Percentiles rank a stretch among this genome's conserved stretches.
Evolutionary conservation across 2,888 invertebrate species (phyloP).

Genomic region (Himalopsyche japonica): DNA sequence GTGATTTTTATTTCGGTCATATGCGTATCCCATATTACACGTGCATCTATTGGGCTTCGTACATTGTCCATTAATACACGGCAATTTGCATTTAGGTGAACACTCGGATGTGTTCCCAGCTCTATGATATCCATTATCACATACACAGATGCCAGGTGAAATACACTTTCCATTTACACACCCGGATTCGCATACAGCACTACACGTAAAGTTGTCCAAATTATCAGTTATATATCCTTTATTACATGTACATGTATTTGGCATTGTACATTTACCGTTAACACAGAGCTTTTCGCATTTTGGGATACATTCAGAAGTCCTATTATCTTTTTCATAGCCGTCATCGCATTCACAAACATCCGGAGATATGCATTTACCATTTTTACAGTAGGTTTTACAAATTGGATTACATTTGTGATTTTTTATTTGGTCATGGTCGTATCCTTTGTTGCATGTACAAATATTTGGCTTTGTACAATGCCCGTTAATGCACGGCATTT

Average conservation of each 20-base stretch:
- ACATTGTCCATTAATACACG: conserved; percentile 47
- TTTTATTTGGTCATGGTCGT: conserved; percentile 9
- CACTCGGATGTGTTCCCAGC: conserved; percentile 6
- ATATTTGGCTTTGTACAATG: conserved; percentile 39
- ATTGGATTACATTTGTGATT: conserved; percentile 28
- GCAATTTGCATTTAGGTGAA: conserved; percentile 41
- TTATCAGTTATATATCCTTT: conserved; percentile 5
- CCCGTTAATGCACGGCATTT: conserved; percentile 42
- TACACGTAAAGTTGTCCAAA: not conserved
- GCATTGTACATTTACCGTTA: not conserved
- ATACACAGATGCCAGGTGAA: conserved; percentile 42
- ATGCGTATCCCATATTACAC: conserved; percentile 45
- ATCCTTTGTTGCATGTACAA: conserved; percentile 42
- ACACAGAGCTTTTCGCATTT: conserved; percentile 38
- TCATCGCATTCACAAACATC: conserved; percentile 23
- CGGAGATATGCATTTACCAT: conserved; percentile 26
- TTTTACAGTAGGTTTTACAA: conserved; percentile 11
- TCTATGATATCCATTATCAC: conserved; percentile 40
- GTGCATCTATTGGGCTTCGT: conserved; percentile 46
- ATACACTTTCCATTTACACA: conserved; percentile 42
- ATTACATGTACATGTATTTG: conserved; percentile 9
- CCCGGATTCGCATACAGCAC: conserved; percentile 31
- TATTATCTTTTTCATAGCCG: conserved; percentile 16
- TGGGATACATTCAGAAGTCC: not conserved
- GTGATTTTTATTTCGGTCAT: conserved; percentile 42